These are phyloP conservation scores for Zaprionus lachaisei DNA, from an alignment of 1,140 invertebrate genomes.

Conservation along the genomic window DNA sequence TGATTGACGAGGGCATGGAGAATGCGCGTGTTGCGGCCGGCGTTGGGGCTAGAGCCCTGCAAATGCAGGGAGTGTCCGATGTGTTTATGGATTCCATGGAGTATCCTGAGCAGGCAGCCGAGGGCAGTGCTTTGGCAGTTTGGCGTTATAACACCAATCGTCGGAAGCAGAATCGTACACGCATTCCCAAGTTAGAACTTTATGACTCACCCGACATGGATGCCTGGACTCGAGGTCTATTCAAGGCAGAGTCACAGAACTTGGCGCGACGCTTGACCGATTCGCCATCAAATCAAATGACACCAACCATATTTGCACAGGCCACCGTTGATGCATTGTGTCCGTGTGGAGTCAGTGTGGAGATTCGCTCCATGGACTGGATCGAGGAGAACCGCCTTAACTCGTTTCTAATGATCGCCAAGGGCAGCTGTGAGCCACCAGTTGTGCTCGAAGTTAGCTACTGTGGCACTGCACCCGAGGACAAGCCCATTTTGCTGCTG, in stretches of 20 bases:
- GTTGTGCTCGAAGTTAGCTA: slow-evolving; percentile 70
- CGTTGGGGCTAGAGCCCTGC: slow-evolving; percentile 86
- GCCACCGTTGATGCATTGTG: slow-evolving; percentile 85
- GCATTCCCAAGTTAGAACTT: slow-evolving; percentile 85
- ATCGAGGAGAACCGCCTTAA: slow-evolving; percentile 73
- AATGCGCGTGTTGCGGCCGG: slow-evolving; percentile 85
- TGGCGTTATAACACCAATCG: slow-evolving; percentile 89
- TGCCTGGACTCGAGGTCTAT: slow-evolving; percentile 90
- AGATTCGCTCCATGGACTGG: slow-evolving; percentile 87
- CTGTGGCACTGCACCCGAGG: slow-evolving; percentile 73
- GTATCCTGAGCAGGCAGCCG: slow-evolving; percentile 90
- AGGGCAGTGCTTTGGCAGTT: slow-evolving; percentile 88
- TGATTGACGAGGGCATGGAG: slow-evolving; percentile 88
- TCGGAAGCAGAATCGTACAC: slow-evolving; percentile 85
- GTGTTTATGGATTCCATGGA: slow-evolving; percentile 90
- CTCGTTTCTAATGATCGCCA: slow-evolving; percentile 91
- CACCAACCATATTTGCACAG: slow-evolving; percentile 93
- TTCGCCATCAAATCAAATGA: slow-evolving; percentile 94
- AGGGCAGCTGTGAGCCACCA: slow-evolving; percentile 90
- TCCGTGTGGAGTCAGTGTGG: slow-evolving; percentile 87
- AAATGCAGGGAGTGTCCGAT: slow-evolving; percentile 86
- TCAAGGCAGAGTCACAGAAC: slow-evolving; percentile 93
- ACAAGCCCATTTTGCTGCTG: slow-evolving; percentile 70
- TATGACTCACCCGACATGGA: slow-evolving; percentile 85
- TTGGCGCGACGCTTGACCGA: slow-evolving; percentile 91